A percentile compares a stretch with the other conserved stretches of the same genome.
Conservation (phyloP, 2,113 vertebrate species). For the Paramormyrops kingsleyae region DNA sequence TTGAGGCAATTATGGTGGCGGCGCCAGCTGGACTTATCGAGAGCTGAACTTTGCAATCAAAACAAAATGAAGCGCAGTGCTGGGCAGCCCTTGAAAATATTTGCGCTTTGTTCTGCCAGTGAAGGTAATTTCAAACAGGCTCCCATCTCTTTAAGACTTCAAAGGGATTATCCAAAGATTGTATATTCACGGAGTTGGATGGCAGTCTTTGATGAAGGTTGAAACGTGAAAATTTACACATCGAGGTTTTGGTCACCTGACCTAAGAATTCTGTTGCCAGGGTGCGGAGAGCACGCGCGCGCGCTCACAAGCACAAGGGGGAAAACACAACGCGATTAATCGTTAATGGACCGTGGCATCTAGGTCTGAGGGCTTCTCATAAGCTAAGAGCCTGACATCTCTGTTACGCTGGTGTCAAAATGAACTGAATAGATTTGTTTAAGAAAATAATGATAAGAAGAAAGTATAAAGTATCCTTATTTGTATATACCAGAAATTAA, state of each 20-base stretch:
- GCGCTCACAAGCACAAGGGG: not conserved
- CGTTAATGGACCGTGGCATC: not conserved
- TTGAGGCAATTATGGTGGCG: not conserved
- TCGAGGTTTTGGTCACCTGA: not conserved
- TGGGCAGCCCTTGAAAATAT: conserved; percentile 5
- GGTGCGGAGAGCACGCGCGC: too few relatives aligned
- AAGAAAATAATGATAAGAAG: not conserved
- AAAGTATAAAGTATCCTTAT: not conserved
- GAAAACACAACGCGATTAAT: conserved; percentile 5
- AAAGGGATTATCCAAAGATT: not conserved
- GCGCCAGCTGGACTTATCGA: not conserved
- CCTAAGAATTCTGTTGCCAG: not conserved
- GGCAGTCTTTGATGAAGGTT: conserved; percentile 9
- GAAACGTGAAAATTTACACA: not conserved
- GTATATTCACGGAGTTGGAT: not conserved
- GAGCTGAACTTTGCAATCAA: not conserved
- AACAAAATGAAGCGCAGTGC: not conserved
- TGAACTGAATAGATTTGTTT: not conserved
- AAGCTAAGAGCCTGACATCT: not conserved
- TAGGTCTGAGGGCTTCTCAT: not conserved
- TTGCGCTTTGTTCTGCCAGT: not conserved
- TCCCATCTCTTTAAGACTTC: conserved; percentile 2
- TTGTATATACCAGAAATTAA: not conserved
- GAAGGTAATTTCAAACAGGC: conserved; percentile 1
- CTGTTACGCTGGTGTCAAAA: not conserved